Evolutionary conservation across 2,113 vertebrate genomes (phyloP), one percentile per base, ranked within the genome.

Genomic region (Sinocyclocheilus anshuiensis): DNA sequence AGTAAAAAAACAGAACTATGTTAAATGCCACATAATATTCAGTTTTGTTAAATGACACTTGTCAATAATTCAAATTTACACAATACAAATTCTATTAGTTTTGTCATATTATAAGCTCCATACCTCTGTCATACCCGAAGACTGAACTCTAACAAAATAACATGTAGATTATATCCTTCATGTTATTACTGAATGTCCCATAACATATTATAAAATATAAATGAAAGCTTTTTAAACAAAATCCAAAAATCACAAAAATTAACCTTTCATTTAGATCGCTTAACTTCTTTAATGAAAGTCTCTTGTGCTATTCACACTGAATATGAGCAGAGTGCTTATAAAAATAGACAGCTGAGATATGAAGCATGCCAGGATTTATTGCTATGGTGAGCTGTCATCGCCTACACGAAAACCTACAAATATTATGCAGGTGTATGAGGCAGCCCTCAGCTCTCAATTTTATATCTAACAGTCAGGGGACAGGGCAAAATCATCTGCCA

Each of bases 241-340:
- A 61, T 12, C 7, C 7, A 20, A 39, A 63, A 80, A 79, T 78
- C 15, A 22, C 55, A 81, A 88, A 84, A 16, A 57, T 77, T 26
- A 24, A 74, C 65, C 77, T 81, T 84, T 83, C 29, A 22, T 78
- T 89, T 24, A 24, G 29, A 72, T 77, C n/a, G 16, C 33, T 77
- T 69, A 67, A 74, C 42, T 61, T 75, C 18, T 36, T 57, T 83
- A 87, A 81, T 78, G 67, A 57, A 65, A 82, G 45, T 63, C 29
- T 86, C 82, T 78, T 33, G 78, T 85, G 61, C 57, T 86, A 79
- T 84, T 78, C 72, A 36, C 69, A 86, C 33, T 79, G 63, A 83
- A 77, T 83, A 53, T 11, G 9, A 65, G 50, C 67, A 81, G 16
- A 57, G 36, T 24, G 65, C 55, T 50, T 18, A 36, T 79, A 87